Conservation (phyloP, 2,797 vertebrate genomes). For the Nasua narica region DNA sequence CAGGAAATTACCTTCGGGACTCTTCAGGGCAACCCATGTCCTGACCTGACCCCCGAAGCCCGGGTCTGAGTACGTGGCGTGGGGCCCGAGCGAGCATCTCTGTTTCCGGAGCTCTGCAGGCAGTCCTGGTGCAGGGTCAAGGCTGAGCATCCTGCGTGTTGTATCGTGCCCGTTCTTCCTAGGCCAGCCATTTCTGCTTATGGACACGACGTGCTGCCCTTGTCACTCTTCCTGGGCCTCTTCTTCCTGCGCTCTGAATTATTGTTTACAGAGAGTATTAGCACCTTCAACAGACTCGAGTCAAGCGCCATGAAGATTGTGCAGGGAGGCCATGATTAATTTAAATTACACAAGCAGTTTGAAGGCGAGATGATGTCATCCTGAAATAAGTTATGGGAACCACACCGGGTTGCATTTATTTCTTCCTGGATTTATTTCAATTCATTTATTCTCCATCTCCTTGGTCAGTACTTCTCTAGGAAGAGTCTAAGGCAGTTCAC, state of each 20-base stretch:
- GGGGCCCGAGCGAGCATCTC: neutral
- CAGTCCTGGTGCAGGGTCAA: fast-evolving
- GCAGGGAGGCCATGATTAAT: neutral
- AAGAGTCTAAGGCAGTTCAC: neutral
- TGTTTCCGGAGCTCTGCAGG: neutral
- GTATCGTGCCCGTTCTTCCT: neutral
- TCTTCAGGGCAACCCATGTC: neutral
- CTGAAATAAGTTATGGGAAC: neutral
- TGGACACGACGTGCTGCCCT: neutral
- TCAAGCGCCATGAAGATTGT: neutral
- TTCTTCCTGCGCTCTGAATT: neutral
- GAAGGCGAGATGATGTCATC: neutral
- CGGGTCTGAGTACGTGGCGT: neutral
- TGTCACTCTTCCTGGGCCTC: neutral
- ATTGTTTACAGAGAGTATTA: neutral
- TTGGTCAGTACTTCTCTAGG: neutral
- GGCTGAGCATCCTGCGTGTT: fast-evolving
- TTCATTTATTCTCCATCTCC: neutral
- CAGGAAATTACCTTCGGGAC: neutral
- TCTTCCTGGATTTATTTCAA: neutral
- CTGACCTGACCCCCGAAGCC: neutral
- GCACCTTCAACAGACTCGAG: neutral
- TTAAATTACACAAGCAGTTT: neutral
- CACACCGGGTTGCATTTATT: neutral
- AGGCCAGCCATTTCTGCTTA: neutral